Evolutionary conservation across 2,797 vertebrate species (phyloP).

Genomic region (Myiotriccus ornatus): DNA sequence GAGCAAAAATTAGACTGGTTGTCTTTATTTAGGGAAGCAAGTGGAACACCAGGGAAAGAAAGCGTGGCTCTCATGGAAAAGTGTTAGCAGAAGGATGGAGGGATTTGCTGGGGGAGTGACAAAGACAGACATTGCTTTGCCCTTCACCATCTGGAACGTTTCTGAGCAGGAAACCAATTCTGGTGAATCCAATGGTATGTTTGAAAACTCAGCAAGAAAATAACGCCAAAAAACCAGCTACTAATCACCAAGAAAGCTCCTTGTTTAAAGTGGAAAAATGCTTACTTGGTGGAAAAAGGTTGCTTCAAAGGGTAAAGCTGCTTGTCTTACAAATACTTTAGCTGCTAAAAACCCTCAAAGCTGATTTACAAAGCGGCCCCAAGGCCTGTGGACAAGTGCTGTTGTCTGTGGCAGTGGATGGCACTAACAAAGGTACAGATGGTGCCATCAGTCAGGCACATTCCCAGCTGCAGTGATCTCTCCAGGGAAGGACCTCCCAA

Average conservation of each 20-base stretch:
- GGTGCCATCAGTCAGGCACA: background rate
- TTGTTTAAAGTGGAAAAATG: background rate
- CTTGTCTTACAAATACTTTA: background rate
- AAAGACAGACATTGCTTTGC: background rate
- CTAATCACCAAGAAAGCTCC: background rate
- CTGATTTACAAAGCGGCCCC: background rate
- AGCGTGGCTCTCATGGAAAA: fast-evolving
- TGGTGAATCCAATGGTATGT: background rate
- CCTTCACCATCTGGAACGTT: fast-evolving
- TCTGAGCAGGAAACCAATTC: background rate
- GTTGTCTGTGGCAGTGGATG: background rate
- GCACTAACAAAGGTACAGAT: too few species aligned
- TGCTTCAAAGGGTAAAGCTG: background rate
- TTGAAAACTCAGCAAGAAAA: background rate
- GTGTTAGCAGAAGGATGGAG: fast-evolving
- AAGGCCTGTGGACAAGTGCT: background rate
- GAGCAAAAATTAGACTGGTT: background rate
- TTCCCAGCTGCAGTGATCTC: background rate
- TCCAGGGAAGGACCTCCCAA: background rate
- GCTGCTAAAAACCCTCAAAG: background rate
- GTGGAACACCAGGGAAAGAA: background rate
- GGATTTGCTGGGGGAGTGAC: background rate
- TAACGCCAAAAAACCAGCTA: fast-evolving
- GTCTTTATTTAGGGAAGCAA: background rate
- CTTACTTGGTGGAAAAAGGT: too few species aligned